Conservation (phyloP, 2,113 vertebrate genomes). For the Atlantisia rogersi region DNA sequence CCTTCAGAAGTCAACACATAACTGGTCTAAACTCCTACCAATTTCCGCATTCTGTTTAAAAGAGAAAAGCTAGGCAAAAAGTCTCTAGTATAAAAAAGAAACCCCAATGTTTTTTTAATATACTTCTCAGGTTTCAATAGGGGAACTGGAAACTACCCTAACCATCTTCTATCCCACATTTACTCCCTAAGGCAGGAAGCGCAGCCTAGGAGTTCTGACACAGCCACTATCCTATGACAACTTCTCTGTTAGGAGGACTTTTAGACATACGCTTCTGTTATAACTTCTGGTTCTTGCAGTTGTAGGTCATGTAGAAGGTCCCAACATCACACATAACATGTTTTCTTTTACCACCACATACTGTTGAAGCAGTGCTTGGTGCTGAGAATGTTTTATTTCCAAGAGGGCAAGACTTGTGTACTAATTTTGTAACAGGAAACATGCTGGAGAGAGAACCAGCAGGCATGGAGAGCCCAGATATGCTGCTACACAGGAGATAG, state of each 20-base stretch:
- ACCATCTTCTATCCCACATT: background rate
- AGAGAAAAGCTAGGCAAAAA: background rate
- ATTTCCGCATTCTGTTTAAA: background rate
- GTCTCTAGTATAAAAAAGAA: constrained; percentile 5
- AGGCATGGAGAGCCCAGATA: constrained; percentile 25
- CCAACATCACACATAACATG: constrained; percentile 2
- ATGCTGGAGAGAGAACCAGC: constrained; percentile 40
- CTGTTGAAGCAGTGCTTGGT: background rate
- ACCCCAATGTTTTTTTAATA: background rate
- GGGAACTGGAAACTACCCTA: background rate
- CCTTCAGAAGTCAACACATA: background rate
- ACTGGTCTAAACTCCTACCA: background rate
- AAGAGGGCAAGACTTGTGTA: constrained; percentile 17
- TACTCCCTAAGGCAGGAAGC: background rate
- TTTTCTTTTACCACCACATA: constrained; percentile 15
- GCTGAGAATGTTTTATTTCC: constrained; percentile 7
- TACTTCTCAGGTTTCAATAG: background rate
- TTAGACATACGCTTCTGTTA: background rate
- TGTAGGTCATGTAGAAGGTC: background rate
- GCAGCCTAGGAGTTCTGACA: constrained; percentile 8
- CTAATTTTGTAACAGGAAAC: constrained; percentile 29
- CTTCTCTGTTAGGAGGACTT: constrained; percentile 22
- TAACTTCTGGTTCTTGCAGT: constrained; percentile 41
- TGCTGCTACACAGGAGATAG: background rate
- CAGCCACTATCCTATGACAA: background rate